phyloP scores from a whole-genome alignment of 2,113 vertebrate species.

The Aegithalos caudatus region DNA sequence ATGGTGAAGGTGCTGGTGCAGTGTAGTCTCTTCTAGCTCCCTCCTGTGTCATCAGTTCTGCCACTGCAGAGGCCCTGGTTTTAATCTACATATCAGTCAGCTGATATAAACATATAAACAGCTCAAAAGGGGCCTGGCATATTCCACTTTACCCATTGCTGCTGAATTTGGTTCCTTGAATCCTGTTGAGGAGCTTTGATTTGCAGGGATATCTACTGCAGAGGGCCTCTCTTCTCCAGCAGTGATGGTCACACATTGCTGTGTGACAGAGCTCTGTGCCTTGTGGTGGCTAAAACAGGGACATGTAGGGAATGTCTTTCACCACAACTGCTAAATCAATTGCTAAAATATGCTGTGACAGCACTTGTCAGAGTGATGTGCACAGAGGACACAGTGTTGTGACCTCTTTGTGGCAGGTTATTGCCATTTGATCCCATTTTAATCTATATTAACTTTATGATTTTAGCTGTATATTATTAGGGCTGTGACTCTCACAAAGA shows the following conservation, averaged over 20 bases:
- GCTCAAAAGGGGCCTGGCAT: neutral
- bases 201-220: neutral
- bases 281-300: neutral
- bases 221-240: neutral
- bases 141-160: neutral
- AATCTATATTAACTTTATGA: neutral
- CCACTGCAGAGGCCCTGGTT: neutral
- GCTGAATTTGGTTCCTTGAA: neutral
- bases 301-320: neutral
- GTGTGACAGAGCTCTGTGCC: accelerated
- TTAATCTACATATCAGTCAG: neutral
- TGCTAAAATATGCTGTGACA: neutral
- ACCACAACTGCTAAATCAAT: neutral
- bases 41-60: neutral
- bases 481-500: neutral
- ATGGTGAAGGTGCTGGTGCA: neutral
- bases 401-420: neutral
- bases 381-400: neutral
- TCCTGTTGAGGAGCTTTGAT: neutral
- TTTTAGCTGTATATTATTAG: neutral
- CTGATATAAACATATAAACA: no score
- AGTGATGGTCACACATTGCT: accelerated
- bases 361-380: neutral
- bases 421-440: neutral
- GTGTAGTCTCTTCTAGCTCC: neutral